A percentile compares a stretch with the other conserved stretches of the same genome.
Conservation (phyloP, 2,113 vertebrate genomes). For the Aldabrachelys gigantea region DNA sequence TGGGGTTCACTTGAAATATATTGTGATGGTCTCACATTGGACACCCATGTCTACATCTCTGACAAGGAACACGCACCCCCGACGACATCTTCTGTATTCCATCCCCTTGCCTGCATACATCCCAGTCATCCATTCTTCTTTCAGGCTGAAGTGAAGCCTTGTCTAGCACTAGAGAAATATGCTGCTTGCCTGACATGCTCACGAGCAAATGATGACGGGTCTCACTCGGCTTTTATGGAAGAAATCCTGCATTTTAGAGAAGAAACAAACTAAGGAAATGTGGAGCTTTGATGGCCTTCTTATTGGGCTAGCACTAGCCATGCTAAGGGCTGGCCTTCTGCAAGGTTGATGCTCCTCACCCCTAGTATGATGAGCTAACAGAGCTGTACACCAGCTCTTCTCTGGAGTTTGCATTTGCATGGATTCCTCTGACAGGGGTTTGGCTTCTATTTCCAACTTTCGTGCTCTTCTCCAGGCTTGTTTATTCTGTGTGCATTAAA, state of each 20-base stretch:
- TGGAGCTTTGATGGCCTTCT: background rate
- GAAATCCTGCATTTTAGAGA: background rate
- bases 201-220: background rate
- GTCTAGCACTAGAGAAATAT: background rate
- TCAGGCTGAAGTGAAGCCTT: background rate
- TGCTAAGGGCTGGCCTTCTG: accelerated
- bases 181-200: background rate
- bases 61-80: background rate
- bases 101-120: background rate
- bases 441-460: background rate
- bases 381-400: background rate
- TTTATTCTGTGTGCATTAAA: background rate
- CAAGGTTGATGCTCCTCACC: background rate
- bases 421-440: background rate
- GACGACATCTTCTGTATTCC: background rate
- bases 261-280: background rate
- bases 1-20: accelerated
- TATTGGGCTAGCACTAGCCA: background rate
- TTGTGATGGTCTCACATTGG: background rate
- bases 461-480: background rate
- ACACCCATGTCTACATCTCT: background rate
- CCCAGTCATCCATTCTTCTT: background rate
- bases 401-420: background rate
- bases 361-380: background rate
- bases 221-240: background rate